These are phyloP conservation scores for Rhipidura dahli DNA, from an alignment of 2,113 vertebrate species.

Conservation along the genomic window DNA sequence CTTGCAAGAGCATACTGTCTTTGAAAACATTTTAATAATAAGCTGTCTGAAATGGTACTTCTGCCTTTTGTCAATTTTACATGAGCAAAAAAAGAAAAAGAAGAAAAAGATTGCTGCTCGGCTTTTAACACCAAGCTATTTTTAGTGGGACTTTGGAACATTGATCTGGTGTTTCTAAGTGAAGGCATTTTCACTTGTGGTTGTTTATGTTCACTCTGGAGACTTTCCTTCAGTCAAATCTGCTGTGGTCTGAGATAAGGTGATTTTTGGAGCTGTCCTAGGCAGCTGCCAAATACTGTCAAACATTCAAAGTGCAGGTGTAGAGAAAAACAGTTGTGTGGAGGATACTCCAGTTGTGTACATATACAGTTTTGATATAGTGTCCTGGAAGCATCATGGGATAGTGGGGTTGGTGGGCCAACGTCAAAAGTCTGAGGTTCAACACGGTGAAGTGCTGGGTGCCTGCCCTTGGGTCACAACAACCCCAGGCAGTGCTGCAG, in stretches of 20 bases:
- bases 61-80: not conserved
- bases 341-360: not conserved
- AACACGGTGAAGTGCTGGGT: rapidly evolving
- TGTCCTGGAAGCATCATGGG: not conserved
- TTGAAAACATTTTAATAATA: not conserved
- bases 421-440: not conserved
- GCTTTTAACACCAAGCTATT: not conserved
- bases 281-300: not conserved
- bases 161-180: not conserved
- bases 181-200: not conserved
- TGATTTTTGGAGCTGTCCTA: not conserved
- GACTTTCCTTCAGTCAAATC: not conserved
- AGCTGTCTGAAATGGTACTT: not conserved
- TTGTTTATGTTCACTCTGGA: not conserved
- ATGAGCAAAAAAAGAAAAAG: not conserved
- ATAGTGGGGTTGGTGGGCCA: not conserved
- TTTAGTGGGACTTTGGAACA: not conserved
- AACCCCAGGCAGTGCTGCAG: not conserved
- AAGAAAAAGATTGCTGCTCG: not conserved
- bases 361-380: not conserved
- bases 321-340: not conserved
- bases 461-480: not conserved
- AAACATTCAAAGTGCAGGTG: not conserved
- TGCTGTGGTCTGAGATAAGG: not conserved
- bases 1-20: not conserved